Base-by-base conservation (phyloP, 30 jellyfish, hydroid and myxozoan genomes). In the Chrysaora quinquecirrha region DNA sequence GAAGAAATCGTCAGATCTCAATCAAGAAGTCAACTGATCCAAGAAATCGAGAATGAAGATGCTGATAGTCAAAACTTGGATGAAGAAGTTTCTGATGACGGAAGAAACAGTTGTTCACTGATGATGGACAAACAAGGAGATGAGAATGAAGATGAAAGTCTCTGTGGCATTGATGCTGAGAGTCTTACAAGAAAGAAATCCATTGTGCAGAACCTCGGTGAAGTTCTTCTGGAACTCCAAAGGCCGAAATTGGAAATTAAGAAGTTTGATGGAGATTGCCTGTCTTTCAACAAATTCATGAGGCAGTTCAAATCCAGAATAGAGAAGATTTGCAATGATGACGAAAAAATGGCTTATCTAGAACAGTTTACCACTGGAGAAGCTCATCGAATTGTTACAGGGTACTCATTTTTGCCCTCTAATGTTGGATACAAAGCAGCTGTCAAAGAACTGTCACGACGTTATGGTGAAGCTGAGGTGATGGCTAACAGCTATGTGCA, bases 331-430 rank as follows among this genome's bases (percentile, higher is more conserved):
- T 30, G 79, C 88, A 76, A 56, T 33, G 78, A 58, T 76, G 88
- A 76, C 78, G 88, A 76, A 76, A 61, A 47, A 48, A 61, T 76
- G 88, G 71, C 79, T 34, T 76, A 21, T 43, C 79, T 56, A 47
- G 79, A 58, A 60, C 88, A 76, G 88, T 76, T 1, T 63, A 76
- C 88, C 19, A 30, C 72, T 4, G 82, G 89, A 62, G 89, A 78
- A 48, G 89, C 89, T 46, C 72, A 78, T 78, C 80, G 81, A 3
- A 62, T 78, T 78, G 89, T 78, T 38, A 38, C 54, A 38, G 54
- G 54, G 14, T 38, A 38, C 54, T 38, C 54, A 14, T 38, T 38
- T 38, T 38, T 38, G 54, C 54, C 54, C 14, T 38, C 54, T 38
- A 14, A 38, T 38, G 54, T 38, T 38, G 54, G 54, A 38, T 38